Evolutionary conservation across 1,140 invertebrate species (phyloP).

Genomic region (Helicoverpa zea): DNA sequence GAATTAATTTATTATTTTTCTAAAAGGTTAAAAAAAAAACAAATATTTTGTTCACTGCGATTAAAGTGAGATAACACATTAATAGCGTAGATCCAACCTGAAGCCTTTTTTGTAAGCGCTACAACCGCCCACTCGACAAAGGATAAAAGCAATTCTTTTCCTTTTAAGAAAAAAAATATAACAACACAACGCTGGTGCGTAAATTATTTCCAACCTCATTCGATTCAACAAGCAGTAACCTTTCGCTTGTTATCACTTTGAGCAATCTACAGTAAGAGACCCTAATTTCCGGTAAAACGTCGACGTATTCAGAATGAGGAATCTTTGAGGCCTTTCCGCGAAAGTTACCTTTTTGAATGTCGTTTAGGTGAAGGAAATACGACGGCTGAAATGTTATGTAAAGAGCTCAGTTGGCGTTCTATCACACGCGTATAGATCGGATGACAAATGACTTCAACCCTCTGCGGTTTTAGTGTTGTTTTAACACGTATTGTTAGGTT

Average conservation of each 20-base stretch:
- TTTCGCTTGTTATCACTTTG: conserved; percentile 62
- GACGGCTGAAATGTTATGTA: conserved; percentile 12
- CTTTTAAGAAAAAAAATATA: conserved; percentile 41
- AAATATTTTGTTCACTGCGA: background rate
- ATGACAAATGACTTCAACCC: conserved; percentile 37
- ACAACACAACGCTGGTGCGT: conserved; percentile 49
- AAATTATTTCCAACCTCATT: conserved; percentile 55
- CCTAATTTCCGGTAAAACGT: conserved; percentile 63
- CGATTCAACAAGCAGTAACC: conserved; percentile 50
- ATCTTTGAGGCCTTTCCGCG: conserved; percentile 32
- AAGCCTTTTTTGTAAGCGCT: conserved; percentile 27
- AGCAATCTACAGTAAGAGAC: conserved; percentile 60
- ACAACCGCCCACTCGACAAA: conserved; percentile 37
- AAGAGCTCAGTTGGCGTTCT: conserved; percentile 19
- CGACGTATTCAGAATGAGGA: conserved; percentile 36
- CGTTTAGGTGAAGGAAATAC: conserved; percentile 30
- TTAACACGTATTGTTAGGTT: conserved; percentile 13
- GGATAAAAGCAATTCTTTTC: conserved; percentile 49
- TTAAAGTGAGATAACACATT: conserved; percentile 37
- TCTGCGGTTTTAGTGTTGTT: background rate
- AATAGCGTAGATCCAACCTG: conserved; percentile 20
- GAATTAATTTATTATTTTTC: background rate
- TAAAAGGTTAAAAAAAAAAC: background rate
- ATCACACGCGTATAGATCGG: conserved; percentile 1
- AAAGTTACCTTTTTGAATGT: conserved; percentile 39